Conservation (phyloP, 2,888 invertebrate species). For the Tenthredo scrophulariae region DNA sequence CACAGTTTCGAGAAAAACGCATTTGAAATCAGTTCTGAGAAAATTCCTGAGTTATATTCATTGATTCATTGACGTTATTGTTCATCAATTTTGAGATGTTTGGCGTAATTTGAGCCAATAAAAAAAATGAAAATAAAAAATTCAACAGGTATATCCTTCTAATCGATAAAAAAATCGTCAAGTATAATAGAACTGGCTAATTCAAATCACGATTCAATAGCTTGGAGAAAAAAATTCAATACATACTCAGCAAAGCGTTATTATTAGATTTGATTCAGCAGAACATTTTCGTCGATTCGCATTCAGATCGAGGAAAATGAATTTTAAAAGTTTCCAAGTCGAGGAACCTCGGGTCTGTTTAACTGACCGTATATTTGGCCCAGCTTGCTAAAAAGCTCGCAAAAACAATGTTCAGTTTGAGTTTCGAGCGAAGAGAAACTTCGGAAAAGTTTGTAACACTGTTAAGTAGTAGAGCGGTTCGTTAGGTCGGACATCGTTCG, state of each 20-base stretch:
- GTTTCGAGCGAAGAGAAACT: slow-evolving; percentile 45
- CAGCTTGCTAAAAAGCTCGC: slow-evolving; percentile 36
- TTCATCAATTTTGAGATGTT: no score
- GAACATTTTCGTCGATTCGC: slow-evolving; percentile 21
- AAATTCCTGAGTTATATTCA: no score
- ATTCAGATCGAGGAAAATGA: slow-evolving; percentile 34
- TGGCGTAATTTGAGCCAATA: no score
- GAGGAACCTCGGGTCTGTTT: slow-evolving; percentile 42
- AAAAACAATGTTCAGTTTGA: slow-evolving; percentile 50
- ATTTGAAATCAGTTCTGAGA: no score
- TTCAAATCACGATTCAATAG: slow-evolving; percentile 8
- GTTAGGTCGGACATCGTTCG: slow-evolving; percentile 60
- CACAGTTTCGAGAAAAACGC: no score
- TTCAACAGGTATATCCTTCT: no score
- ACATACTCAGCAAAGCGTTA: slow-evolving; percentile 16
- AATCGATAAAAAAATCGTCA: not conserved
- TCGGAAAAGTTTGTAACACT: slow-evolving; percentile 47
- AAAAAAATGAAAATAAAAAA: no score
- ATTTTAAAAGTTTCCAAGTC: slow-evolving; percentile 33
- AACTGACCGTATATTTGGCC: slow-evolving; percentile 49
- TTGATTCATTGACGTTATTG: no score
- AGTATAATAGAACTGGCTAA: slow-evolving; percentile 14
- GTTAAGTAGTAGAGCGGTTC: slow-evolving; percentile 63
- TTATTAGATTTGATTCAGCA: slow-evolving; percentile 9
- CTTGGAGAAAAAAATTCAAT: not conserved